phyloP scores from a whole-genome alignment of 2,888 invertebrate genomes.

The Ellobium chinense region DNA sequence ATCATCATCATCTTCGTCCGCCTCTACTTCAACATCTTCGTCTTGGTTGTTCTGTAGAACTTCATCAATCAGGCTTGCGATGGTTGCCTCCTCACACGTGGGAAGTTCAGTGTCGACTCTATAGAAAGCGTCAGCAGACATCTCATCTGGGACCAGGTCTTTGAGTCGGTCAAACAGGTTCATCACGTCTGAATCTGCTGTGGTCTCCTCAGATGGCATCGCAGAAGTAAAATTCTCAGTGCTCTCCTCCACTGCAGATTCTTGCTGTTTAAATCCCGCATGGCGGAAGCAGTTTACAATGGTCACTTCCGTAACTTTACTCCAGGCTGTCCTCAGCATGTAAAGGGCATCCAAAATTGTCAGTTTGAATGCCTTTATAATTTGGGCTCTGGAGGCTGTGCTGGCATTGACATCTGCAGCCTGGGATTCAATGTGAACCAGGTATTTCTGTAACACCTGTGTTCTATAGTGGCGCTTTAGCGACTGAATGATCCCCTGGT shows the following conservation, averaged over 20 bases:
- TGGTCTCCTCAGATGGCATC: too few species aligned
- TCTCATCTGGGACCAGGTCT: neutral
- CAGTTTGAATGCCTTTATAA: neutral
- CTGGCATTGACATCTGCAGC: neutral
- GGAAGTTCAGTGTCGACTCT: neutral
- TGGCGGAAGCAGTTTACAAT: conserved; percentile 5
- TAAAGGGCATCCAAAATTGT: conserved; percentile 1
- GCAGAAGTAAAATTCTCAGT: neutral
- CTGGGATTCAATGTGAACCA: neutral
- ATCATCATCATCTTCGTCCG: neutral
- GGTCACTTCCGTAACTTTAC: neutral
- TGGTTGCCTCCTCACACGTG: neutral
- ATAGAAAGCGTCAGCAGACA: neutral
- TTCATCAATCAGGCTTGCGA: neutral
- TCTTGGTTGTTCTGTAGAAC: too few species aligned
- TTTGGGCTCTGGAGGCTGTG: neutral
- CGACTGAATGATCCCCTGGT: conserved; percentile 12
- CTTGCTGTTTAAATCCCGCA: neutral
- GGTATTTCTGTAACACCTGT: neutral
- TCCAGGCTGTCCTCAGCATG: neutral
- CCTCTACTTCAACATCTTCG: neutral
- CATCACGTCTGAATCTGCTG: too few species aligned
- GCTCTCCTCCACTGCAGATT: neutral
- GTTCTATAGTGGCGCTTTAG: neutral
- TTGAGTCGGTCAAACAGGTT: neutral